phyloP scores from a whole-genome alignment of 2,113 vertebrate species.

The Apteryx mantelli region DNA sequence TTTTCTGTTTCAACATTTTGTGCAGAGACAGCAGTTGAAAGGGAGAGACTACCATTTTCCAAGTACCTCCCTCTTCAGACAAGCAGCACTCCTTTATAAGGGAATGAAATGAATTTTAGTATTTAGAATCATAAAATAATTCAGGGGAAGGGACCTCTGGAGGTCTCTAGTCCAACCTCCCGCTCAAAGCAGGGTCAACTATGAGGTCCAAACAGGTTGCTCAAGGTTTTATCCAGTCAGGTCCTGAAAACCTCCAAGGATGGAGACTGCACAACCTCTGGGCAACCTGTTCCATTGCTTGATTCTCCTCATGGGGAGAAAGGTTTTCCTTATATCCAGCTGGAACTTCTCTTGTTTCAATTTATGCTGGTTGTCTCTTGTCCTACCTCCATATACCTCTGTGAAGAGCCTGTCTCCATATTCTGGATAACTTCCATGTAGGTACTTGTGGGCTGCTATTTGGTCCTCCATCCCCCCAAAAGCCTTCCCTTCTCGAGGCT shows the following conservation, averaged over 20 bases:
- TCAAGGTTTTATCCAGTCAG: background rate
- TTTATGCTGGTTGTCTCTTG: no score
- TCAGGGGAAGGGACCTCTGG: background rate
- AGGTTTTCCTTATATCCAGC: rapidly evolving
- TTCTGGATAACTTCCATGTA: no score
- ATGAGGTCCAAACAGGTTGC: background rate
- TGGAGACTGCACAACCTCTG: background rate
- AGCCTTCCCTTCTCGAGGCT: no score
- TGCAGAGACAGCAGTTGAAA: background rate
- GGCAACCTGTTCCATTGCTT: background rate
- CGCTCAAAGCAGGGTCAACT: background rate
- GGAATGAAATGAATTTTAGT: background rate
- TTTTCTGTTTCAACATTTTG: background rate
- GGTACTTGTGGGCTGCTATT: no score
- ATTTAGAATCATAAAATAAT: background rate
- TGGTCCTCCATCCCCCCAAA: no score
- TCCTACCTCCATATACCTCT: no score
- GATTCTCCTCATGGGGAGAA: background rate
- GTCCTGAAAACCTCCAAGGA: background rate
- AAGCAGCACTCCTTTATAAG: background rate
- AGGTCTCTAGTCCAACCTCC: background rate
- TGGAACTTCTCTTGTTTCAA: background rate
- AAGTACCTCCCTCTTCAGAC: background rate
- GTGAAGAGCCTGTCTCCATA: no score
- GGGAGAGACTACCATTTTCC: background rate